phyloP scores from a whole-genome alignment of 2,888 invertebrate genomes.

The Pseudococcus longispinus region DNA sequence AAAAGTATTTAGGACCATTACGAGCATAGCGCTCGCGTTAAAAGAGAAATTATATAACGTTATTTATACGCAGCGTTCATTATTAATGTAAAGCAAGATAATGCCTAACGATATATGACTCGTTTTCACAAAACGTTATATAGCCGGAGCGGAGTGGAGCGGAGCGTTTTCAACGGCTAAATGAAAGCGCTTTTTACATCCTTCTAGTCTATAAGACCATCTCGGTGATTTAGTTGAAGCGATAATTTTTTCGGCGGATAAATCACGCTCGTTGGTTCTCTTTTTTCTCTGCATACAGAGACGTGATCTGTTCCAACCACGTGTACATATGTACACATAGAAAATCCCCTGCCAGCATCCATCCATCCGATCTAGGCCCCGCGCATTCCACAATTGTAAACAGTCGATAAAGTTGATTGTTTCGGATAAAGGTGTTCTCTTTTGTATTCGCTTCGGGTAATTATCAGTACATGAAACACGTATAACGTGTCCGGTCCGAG shows the following conservation, averaged over 20 bases:
- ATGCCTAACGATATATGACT: slow-evolving; percentile 41
- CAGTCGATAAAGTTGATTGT: slow-evolving; percentile 15
- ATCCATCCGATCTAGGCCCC: not conserved
- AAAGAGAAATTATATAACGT: slow-evolving; percentile 51
- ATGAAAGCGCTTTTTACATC: slow-evolving; percentile 41
- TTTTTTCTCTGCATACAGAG: not conserved
- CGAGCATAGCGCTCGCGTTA: slow-evolving; percentile 7
- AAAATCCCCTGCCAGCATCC: not conserved
- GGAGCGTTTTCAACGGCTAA: slow-evolving; percentile 16
- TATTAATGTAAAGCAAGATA: slow-evolving; percentile 42
- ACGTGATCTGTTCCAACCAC: slow-evolving; percentile 29
- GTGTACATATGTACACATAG: slow-evolving; percentile 21
- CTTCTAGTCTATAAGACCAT: slow-evolving; percentile 14
- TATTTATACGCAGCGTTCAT: slow-evolving; percentile 20
- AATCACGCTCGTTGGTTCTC: slow-evolving; percentile 16
- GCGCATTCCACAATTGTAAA: not conserved
- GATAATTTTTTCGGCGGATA: slow-evolving; percentile 46
- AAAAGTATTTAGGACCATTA: slow-evolving; percentile 49
- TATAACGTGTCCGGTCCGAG: slow-evolving; percentile 1
- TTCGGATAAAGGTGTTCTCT: slow-evolving; percentile 15
- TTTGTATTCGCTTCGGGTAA: slow-evolving; percentile 16
- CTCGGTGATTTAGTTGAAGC: slow-evolving; percentile 38
- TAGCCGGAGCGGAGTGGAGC: too few relatives aligned
- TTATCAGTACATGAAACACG: slow-evolving; percentile 13
- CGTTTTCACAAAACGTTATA: slow-evolving; percentile 41